Percentiles rank a stretch among this genome's conserved stretches.
phyloP scores from a whole-genome alignment of 2,113 vertebrate species.

The Xenus cinereus region DNA sequence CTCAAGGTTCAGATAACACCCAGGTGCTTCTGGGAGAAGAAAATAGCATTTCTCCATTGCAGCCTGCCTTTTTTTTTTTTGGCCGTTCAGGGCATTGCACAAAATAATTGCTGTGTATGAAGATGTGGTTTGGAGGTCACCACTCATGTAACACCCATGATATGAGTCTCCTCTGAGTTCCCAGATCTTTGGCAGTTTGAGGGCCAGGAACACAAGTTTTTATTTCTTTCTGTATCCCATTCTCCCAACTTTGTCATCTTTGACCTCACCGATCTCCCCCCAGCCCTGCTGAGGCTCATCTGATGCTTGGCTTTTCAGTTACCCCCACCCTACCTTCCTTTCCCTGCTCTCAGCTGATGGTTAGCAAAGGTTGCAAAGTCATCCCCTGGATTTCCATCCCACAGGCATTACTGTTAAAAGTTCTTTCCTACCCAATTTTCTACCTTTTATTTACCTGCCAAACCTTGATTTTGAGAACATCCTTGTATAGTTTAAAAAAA shows the following conservation, averaged over 20 bases:
- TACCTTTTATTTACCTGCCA: background rate
- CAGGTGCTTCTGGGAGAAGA: background rate
- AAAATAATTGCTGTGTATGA: background rate
- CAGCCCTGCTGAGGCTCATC: background rate
- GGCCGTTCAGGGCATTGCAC: no score
- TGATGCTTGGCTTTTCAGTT: rapidly evolving
- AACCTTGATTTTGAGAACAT: background rate
- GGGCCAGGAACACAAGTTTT: background rate
- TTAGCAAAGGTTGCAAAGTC: background rate
- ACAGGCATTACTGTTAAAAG: background rate
- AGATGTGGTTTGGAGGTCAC: background rate
- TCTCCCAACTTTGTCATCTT: background rate
- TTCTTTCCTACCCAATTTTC: background rate
- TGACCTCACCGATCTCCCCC: background rate
- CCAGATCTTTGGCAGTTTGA: background rate
- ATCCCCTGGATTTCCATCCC: background rate
- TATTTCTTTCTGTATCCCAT: background rate
- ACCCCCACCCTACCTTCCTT: background rate
- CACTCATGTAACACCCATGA: background rate
- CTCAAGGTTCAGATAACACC: background rate
- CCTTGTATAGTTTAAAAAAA: background rate
- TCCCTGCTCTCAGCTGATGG: background rate
- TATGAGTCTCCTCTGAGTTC: background rate
- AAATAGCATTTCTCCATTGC: background rate
- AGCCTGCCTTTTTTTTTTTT: background rate